These are phyloP conservation scores for Sturnira hondurensis DNA, from an alignment of 2,113 vertebrate genomes.

Conservation along the genomic window DNA sequence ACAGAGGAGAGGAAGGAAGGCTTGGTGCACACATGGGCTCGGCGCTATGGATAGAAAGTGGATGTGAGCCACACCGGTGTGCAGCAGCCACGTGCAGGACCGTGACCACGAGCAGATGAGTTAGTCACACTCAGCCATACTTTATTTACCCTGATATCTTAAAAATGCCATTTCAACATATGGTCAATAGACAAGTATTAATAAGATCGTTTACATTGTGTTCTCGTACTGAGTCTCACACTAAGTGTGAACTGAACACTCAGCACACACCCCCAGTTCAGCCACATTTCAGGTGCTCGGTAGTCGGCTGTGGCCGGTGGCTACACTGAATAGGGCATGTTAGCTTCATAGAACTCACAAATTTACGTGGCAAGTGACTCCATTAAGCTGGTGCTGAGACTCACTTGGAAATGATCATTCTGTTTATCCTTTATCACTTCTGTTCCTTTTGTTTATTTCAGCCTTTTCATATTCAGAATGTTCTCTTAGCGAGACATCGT, in stretches of 20 bases:
- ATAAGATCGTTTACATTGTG: neutral
- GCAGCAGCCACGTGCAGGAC: neutral
- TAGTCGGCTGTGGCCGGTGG: neutral
- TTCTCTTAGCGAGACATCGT: neutral
- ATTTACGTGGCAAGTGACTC: neutral
- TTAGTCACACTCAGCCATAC: neutral
- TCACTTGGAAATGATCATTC: constrained; percentile 10
- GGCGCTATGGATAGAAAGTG: neutral
- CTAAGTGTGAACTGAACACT: neutral
- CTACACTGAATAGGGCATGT: neutral
- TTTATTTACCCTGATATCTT: neutral
- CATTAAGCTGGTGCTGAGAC: neutral
- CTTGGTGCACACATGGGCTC: neutral
- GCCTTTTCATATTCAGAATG: neutral
- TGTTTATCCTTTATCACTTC: neutral
- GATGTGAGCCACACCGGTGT: neutral
- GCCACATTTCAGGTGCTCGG: neutral
- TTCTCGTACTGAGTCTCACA: neutral
- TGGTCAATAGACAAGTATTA: neutral
- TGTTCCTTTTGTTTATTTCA: neutral
- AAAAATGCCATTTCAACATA: neutral
- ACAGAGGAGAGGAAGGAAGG: neutral
- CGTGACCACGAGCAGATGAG: neutral
- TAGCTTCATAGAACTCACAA: neutral
- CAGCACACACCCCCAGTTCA: neutral